Evolutionary conservation across 2,113 vertebrate genomes (phyloP).

Genomic region (Pelecanoides urinatrix): DNA sequence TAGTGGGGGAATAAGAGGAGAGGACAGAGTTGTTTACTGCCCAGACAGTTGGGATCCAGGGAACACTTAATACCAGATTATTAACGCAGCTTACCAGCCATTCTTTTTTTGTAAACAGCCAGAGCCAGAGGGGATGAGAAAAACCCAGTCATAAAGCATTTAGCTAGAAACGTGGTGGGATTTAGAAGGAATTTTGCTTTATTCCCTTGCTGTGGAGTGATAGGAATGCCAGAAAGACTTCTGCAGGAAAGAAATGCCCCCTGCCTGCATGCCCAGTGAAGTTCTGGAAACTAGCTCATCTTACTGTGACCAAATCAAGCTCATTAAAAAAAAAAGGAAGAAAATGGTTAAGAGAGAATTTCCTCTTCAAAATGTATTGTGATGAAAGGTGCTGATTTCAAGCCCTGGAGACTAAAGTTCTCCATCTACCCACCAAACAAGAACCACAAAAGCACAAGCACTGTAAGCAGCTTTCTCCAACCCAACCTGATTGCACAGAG

Average conservation of each 20-base stretch:
- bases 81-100: conserved; percentile 57
- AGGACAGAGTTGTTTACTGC: conserved; percentile 27
- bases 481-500: background rate
- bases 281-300: background rate
- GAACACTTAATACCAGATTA: conserved; percentile 70
- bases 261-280: background rate
- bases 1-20: background rate
- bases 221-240: background rate
- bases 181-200: conserved; percentile 50
- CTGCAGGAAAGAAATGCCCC: background rate
- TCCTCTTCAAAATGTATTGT: background rate
- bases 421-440: background rate
- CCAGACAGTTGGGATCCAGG: background rate
- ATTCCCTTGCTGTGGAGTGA: background rate
- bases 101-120: conserved; percentile 37
- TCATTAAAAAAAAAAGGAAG: background rate
- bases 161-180: background rate
- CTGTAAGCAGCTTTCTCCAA: background rate
- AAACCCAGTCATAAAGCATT: conserved; percentile 33
- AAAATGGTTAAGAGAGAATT: background rate
- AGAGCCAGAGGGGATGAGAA: conserved; percentile 51
- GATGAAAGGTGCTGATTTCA: background rate
- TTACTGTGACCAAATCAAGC: background rate
- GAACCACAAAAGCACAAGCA: background rate
- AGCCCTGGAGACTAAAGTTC: background rate